Base-by-base conservation (phyloP, 2,113 vertebrate genomes). In the Sciurus niger region DNA sequence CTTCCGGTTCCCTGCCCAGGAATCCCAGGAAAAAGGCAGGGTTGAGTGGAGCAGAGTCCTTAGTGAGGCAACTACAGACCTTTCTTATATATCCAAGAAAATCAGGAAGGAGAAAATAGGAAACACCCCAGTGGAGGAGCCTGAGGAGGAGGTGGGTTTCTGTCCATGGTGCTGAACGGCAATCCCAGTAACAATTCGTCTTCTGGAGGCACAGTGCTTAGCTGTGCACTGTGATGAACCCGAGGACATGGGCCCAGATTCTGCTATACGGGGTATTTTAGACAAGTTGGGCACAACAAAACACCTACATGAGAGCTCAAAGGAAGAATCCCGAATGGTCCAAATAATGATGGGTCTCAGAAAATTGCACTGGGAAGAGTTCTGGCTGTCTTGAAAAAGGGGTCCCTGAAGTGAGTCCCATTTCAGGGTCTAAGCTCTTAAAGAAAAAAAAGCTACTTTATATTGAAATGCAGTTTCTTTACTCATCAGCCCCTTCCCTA, bases 161-260 rank as follows among this genome's bases (percentile, higher is more conserved):
- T 98, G 96, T 97, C 96, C 97, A n/a, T 37, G 97, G 97, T 96
- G 48, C 96, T 97, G 95, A 98, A 97, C 4, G 24, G 0, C 73
- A 55, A 8, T 34, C 53, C n/a, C 28, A 4, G 46, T 9, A 43
- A 68, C 34, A 84, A 78, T 67, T 9, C 16, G 9, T 51, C 12
- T 18, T 34, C 14, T 37, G 0, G 25, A 12, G 43, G 18, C 30
- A 80, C 17, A 32, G 53, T 12, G 1, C 6, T 76, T 60, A 65
- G 55, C 88, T 14, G 40, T n/a, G n/a, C 11, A 32, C 77, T 51
- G 24, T 58, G 72, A 85, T 53, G 67, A 90, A 20, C 43, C 32
- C n/a, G 63, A 78, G 46, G 60, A 65, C 7, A 3, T 7, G 32
- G 37, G 48, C 20, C 48, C 40, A 34, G 32, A 48, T 89, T 72